phyloP scores from a whole-genome alignment of 1,140 invertebrate species.

The Pseudomyrmex flavicornis region DNA sequence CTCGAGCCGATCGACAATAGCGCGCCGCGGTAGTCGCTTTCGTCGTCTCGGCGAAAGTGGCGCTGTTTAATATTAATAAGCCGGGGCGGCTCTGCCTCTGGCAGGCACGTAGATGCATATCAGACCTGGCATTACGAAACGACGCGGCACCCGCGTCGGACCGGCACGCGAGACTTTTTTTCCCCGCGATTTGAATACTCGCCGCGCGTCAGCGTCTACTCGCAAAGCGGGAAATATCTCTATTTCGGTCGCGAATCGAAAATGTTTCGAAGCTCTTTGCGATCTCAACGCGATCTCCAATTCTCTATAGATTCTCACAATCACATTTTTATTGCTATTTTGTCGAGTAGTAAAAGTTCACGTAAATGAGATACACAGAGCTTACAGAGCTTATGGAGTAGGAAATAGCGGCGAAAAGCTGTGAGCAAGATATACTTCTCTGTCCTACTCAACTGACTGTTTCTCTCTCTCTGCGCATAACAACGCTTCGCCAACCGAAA shows the following conservation, averaged over 20 bases:
- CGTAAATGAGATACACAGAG: no score
- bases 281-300: no score
- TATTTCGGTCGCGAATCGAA: not conserved
- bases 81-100: slow-evolving; percentile 77
- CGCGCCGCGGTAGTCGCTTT: slow-evolving; percentile 47
- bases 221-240: slow-evolving; percentile 30
- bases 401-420: no score
- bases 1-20: slow-evolving; percentile 74
- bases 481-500: no score
- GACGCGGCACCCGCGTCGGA: slow-evolving; percentile 70
- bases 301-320: not conserved
- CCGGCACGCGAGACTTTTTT: slow-evolving; percentile 73
- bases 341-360: not conserved
- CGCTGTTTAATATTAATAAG: slow-evolving; percentile 84
- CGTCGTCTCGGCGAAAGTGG: slow-evolving; percentile 69
- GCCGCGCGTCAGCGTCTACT: slow-evolving; percentile 69
- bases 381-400: no score
- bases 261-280: not conserved
- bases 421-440: no score
- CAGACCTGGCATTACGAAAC: slow-evolving; percentile 81
- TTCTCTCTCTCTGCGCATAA: no score
- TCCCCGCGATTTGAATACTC: slow-evolving; percentile 77
- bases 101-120: slow-evolving; percentile 84
- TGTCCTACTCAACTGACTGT: no score
- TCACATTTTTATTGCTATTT: not conserved